A percentile compares a stretch with the other conserved stretches of the same genome.
These are phyloP conservation scores for Actinemys pallida DNA, from an alignment of 2,113 vertebrate species.

Conservation along the genomic window DNA sequence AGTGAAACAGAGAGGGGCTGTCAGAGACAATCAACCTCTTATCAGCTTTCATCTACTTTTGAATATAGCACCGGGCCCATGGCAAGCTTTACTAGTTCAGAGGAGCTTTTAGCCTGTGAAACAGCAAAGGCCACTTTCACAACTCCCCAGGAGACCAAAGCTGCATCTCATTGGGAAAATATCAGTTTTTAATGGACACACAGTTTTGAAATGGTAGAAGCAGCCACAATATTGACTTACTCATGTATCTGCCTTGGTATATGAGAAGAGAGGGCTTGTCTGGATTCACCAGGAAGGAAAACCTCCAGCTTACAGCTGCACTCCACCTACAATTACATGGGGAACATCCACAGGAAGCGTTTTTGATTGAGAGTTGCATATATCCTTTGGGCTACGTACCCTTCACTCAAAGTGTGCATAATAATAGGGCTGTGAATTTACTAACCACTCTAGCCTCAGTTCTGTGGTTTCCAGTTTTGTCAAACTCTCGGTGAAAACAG, in stretches of 20 bases:
- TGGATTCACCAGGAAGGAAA: not conserved
- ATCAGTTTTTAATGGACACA: not conserved
- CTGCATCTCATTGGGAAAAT: not conserved
- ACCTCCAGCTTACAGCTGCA: not conserved
- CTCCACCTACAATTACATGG: fast-evolving
- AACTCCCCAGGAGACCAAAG: not conserved
- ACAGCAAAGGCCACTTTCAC: not conserved
- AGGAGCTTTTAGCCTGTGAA: not conserved
- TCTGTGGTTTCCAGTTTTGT: slow-evolving; percentile 32
- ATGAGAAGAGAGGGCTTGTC: fast-evolving
- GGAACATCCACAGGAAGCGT: fast-evolving
- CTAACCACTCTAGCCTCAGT: not conserved
- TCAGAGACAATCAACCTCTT: not conserved
- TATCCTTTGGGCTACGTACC: fast-evolving
- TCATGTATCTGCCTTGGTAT: fast-evolving
- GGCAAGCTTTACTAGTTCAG: not conserved
- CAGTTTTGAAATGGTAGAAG: not conserved
- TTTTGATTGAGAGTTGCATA: not conserved
- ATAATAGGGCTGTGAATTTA: not conserved
- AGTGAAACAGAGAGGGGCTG: not conserved
- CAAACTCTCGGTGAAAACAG: not conserved
- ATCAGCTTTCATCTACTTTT: not conserved
- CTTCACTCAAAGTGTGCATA: not conserved
- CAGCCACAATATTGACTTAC: fast-evolving
- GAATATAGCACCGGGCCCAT: not conserved